Conservation (phyloP, 2,888 invertebrate genomes). For the Athrips mouffetella region DNA sequence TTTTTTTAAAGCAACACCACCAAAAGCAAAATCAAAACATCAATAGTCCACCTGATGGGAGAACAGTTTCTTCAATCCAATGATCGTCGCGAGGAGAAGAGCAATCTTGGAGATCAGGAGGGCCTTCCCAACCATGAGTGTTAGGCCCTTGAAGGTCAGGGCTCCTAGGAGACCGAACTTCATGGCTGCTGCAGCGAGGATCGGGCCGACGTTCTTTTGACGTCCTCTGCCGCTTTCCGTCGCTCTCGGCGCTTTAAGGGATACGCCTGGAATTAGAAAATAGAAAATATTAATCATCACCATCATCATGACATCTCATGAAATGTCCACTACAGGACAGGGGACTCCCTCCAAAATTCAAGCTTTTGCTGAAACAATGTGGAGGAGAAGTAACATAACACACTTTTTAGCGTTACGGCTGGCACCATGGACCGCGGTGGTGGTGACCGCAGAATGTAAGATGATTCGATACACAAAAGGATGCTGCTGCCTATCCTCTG, state of each 20-base stretch:
- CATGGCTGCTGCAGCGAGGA: constrained; percentile 86
- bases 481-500: no score
- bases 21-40: constrained; percentile 13
- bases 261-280: constrained; percentile 82
- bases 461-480: no score
- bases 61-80: constrained; percentile 90
- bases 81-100: constrained; percentile 86
- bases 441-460: no score
- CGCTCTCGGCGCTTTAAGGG: constrained; percentile 80
- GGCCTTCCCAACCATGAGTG: constrained; percentile 90
- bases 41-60: constrained; percentile 79
- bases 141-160: constrained; percentile 87
- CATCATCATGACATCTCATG: no score
- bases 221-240: constrained; percentile 83
- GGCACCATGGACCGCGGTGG: no score
- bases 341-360: no score
- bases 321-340: no score
- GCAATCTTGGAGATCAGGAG: constrained; percentile 91
- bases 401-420: no score
- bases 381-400: no score
- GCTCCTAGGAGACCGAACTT: constrained; percentile 90
- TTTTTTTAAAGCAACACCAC: not conserved
- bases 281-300: no score
- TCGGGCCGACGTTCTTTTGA: constrained; percentile 84
- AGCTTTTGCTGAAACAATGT: no score